Evolutionary conservation across 2,113 vertebrate genomes (phyloP).

Genomic region (Zosterops hypoxanthus): DNA sequence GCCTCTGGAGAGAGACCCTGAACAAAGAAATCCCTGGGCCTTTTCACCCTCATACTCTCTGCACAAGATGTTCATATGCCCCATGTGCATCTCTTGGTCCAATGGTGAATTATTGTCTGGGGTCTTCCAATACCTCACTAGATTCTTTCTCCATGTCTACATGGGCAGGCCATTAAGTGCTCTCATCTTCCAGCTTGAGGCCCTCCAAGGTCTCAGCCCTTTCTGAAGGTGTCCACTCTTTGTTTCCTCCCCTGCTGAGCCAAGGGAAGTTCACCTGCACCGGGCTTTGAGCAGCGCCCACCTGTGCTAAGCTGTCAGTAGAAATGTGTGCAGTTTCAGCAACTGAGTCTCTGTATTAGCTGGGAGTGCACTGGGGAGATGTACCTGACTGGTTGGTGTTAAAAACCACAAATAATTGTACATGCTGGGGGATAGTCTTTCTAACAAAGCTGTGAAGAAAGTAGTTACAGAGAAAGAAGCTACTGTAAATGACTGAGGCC

Average conservation of each 20-base stretch:
- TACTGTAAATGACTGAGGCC: neutral
- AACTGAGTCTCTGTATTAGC: neutral
- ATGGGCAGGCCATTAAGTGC: neutral
- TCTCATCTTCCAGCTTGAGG: neutral
- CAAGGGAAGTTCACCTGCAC: neutral
- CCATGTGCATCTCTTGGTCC: fast-evolving
- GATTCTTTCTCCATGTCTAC: neutral
- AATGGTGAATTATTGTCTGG: fast-evolving
- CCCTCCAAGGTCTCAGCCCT: neutral
- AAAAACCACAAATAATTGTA: neutral
- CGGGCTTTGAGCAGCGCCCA: neutral
- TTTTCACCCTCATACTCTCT: neutral
- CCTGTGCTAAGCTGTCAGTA: neutral
- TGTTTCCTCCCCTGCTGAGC: neutral
- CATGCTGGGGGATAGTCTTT: neutral
- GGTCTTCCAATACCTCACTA: neutral
- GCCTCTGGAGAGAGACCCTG: neutral
- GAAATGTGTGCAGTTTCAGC: neutral
- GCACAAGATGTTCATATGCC: fast-evolving
- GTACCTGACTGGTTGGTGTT: neutral
- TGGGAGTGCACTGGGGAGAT: neutral
- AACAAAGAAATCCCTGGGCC: neutral
- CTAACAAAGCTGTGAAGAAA: neutral
- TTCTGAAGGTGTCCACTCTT: neutral
- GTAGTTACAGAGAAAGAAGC: neutral